A percentile compares a stretch with the other conserved stretches of the same genome.
Evolutionary conservation across 2,113 vertebrate species (phyloP).

Genomic region (Limanda limanda): DNA sequence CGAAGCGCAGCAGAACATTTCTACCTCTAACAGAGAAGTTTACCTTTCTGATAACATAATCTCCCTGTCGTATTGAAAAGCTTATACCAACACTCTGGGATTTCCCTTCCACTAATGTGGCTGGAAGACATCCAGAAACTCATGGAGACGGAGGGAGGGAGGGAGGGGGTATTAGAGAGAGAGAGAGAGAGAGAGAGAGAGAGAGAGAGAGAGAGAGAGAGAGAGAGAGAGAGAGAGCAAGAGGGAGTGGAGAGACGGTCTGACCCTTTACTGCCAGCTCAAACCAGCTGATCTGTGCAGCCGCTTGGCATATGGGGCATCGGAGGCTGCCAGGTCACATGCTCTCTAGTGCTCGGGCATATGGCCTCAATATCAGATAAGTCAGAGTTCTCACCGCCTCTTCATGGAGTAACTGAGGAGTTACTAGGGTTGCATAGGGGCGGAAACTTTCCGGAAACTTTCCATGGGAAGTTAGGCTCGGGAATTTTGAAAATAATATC

Average conservation of each 20-base stretch:
- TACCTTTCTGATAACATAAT: conserved; percentile 94
- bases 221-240: conserved; percentile 75
- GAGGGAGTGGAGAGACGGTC: conserved; percentile 78
- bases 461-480: too few relatives aligned
- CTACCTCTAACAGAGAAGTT: conserved; percentile 86
- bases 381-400: conserved; percentile 28
- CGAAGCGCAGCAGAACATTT: conserved; percentile 86
- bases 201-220: conserved; percentile 34
- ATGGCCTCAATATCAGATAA: conserved; percentile 37
- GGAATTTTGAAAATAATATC: too few relatives aligned
- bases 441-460: too few relatives aligned
- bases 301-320: conserved; percentile 67
- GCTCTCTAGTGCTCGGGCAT: conserved; percentile 28
- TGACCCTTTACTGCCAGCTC: conserved; percentile 74
- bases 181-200: conserved; percentile 74
- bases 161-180: conserved; percentile 43
- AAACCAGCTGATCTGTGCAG: conserved; percentile 72
- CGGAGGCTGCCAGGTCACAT: conserved; percentile 60
- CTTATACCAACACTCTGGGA: conserved; percentile 91
- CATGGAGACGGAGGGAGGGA: conserved; percentile 50
- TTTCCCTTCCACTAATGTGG: conserved; percentile 88
- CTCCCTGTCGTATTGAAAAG: conserved; percentile 91
- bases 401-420: conserved; percentile 5
- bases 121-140: conserved; percentile 88
- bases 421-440: too few relatives aligned